phyloP scores from a whole-genome alignment of 2,888 invertebrate genomes.

The Temnothorax ravouxi region DNA sequence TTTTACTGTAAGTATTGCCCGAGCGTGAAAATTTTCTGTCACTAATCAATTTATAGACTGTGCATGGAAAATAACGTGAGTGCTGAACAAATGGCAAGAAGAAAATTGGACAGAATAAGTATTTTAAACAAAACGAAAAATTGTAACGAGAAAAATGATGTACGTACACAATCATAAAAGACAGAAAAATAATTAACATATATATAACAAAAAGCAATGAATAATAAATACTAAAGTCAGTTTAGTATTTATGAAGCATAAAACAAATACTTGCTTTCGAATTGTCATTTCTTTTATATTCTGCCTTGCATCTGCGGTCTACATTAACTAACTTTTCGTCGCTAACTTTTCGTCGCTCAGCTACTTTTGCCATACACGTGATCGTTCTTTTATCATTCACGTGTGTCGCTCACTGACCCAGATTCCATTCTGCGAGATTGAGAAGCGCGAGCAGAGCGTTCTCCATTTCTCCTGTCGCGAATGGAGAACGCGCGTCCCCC shows the following conservation, averaged over 20 bases:
- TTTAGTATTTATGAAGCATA: background rate
- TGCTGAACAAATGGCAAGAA: background rate
- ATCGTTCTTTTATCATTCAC: slow-evolving; percentile 28
- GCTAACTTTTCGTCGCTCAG: background rate
- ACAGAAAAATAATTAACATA: background rate
- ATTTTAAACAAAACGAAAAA: background rate
- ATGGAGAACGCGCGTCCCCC: slow-evolving; percentile 12
- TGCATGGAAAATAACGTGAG: background rate
- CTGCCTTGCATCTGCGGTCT: background rate
- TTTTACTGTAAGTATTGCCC: background rate
- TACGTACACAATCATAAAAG: background rate
- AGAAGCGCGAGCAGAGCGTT: slow-evolving; percentile 4
- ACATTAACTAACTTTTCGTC: background rate
- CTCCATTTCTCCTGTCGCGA: background rate
- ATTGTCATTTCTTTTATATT: background rate
- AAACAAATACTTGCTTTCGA: background rate
- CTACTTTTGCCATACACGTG: slow-evolving; percentile 31
- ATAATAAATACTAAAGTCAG: background rate
- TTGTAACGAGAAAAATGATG: background rate
- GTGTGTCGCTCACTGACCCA: slow-evolving; percentile 47
- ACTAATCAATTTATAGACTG: background rate
- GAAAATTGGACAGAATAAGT: background rate
- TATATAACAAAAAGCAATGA: background rate
- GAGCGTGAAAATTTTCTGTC: background rate
- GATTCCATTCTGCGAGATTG: slow-evolving; percentile 43